Evolutionary conservation across 1,140 invertebrate species (phyloP).

Genomic region (honey bee (Apis mellifera)): DNA sequence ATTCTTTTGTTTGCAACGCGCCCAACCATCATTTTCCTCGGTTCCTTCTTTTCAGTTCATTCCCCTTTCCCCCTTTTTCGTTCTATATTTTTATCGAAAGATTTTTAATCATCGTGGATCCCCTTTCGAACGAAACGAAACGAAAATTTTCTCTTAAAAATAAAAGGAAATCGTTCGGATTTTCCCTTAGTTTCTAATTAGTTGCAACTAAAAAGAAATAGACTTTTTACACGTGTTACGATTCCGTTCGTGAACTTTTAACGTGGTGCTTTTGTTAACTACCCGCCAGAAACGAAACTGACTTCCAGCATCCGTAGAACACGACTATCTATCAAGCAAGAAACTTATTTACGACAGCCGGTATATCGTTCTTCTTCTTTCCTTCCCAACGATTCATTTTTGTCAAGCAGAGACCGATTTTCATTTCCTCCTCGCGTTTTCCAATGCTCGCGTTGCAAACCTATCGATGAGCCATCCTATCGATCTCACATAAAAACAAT

Average conservation of each 20-base stretch:
- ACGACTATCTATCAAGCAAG: constrained; percentile 38
- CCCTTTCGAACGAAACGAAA: too few relatives aligned
- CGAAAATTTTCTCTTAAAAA: too few relatives aligned
- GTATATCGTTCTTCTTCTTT: constrained; percentile 26
- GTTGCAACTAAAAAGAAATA: not conserved
- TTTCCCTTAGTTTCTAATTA: too few relatives aligned
- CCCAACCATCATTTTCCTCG: not conserved
- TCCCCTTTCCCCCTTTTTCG: too few relatives aligned
- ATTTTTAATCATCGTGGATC: too few relatives aligned
- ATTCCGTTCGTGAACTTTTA: not conserved
- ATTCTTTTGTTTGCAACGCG: not conserved
- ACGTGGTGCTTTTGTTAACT: not conserved
- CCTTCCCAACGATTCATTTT: constrained; percentile 35
- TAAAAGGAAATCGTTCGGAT: too few relatives aligned
- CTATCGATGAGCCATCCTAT: constrained; percentile 1
- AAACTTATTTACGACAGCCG: constrained; percentile 37
- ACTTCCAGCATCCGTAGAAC: constrained; percentile 14
- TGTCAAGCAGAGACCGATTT: constrained; percentile 26
- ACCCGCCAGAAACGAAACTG: not conserved
- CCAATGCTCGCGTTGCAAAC: not conserved
- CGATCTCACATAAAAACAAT: not conserved
- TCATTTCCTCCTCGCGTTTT: constrained; percentile 27
- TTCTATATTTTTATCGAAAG: too few relatives aligned
- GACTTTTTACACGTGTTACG: not conserved
- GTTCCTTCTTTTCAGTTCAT: too few relatives aligned